phyloP scores from a whole-genome alignment of 2,113 vertebrate species.

The Acanthisitta chloris region DNA sequence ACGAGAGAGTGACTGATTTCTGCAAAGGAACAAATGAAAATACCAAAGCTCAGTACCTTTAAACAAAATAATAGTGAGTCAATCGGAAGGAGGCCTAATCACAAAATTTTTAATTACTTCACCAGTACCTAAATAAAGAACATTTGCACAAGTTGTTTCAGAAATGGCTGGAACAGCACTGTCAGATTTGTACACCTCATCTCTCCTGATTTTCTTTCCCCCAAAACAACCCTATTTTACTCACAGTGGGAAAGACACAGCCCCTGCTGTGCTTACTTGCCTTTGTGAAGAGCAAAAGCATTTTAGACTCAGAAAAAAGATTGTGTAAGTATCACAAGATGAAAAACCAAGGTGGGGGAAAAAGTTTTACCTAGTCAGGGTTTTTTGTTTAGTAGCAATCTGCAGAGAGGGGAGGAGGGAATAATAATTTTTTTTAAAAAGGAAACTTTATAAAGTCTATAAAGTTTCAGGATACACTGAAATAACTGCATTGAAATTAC shows the following conservation, averaged over 20 bases:
- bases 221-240: neutral
- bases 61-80: neutral
- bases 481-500: neutral
- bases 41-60: neutral
- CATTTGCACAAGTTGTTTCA: neutral
- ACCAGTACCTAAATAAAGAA: neutral
- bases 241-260: neutral
- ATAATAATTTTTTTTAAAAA: neutral
- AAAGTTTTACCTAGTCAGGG: neutral
- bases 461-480: neutral
- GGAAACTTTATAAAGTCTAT: neutral
- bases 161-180: neutral
- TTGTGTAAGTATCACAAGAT: neutral
- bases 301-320: neutral
- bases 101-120: neutral
- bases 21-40: neutral
- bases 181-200: neutral
- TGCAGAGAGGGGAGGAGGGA: too few species aligned
- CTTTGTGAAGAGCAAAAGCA: neutral
- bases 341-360: neutral
- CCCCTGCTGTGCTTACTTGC: neutral
- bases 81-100: neutral
- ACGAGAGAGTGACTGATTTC: neutral
- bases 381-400: neutral
- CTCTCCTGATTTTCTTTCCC: neutral